A percentile compares a stretch with the other conserved stretches of the same genome.
Evolutionary conservation across 2,113 vertebrate genomes (phyloP).

Genomic region (Peromyscus maniculatus): DNA sequence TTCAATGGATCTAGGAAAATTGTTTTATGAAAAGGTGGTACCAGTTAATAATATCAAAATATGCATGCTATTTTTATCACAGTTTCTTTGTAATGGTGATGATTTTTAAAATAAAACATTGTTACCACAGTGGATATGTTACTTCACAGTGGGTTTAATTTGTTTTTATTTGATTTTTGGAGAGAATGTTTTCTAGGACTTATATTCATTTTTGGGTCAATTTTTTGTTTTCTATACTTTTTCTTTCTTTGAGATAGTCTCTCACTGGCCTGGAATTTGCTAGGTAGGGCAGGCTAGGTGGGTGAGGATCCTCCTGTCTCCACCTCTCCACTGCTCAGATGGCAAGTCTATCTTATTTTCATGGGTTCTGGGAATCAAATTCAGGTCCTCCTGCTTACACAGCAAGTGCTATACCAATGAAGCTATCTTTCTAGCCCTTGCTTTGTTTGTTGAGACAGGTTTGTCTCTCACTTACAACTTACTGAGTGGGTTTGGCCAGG

Average conservation of each 20-base stretch:
- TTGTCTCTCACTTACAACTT: not conserved
- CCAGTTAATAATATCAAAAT: slow-evolving; percentile 34
- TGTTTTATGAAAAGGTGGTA: slow-evolving; percentile 31
- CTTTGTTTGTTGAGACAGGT: not conserved
- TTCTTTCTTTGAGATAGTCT: not conserved
- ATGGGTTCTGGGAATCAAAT: not conserved
- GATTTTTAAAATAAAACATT: slow-evolving; percentile 60
- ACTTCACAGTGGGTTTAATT: slow-evolving; percentile 45
- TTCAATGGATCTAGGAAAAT: slow-evolving; percentile 40
- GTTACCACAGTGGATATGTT: slow-evolving; percentile 24
- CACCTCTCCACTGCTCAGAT: not conserved
- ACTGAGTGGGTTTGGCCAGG: not conserved
- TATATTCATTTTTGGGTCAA: slow-evolving; percentile 48
- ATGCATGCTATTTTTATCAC: not conserved
- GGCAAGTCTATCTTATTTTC: not conserved
- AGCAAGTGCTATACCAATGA: not conserved
- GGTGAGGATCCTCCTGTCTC: not conserved
- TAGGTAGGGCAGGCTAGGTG: not conserved
- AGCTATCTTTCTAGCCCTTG: not conserved
- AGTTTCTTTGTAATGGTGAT: slow-evolving; percentile 13
- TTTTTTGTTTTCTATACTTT: slow-evolving; percentile 20
- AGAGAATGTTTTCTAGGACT: slow-evolving; percentile 38
- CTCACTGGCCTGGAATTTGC: not conserved
- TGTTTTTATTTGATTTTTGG: slow-evolving; percentile 50
- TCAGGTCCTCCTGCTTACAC: not conserved